These are phyloP conservation scores for Thamnophis sirtalis DNA, from an alignment of 2,113 vertebrate species.

Conservation along the genomic window DNA sequence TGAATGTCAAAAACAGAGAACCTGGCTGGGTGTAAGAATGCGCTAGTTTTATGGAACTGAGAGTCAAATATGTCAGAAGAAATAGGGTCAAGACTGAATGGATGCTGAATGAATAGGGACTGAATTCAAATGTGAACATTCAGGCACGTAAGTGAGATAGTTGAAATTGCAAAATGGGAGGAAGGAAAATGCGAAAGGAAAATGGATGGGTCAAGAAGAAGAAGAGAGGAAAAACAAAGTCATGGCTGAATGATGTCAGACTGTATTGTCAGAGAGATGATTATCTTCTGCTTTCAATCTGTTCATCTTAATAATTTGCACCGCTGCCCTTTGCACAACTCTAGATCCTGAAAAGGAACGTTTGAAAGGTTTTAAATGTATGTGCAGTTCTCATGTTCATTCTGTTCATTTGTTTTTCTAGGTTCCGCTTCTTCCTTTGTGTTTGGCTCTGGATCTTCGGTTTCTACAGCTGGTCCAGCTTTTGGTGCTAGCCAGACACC, in stretches of 20 bases:
- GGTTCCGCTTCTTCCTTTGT: constrained; percentile 71
- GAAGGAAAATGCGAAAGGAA: neutral
- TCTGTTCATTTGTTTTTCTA: constrained; percentile 24
- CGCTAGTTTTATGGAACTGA: neutral
- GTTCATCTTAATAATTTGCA: neutral
- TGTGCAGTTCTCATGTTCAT: neutral
- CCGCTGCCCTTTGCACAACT: neutral
- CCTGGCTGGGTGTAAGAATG: neutral
- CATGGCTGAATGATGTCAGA: neutral
- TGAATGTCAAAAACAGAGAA: neutral
- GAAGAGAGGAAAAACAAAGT: neutral
- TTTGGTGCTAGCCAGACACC: constrained; percentile 80
- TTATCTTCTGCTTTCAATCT: neutral
- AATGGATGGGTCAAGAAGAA: neutral
- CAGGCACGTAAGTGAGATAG: neutral
- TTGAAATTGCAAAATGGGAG: neutral
- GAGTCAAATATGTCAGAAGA: neutral
- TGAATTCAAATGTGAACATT: neutral
- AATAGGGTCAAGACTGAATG: neutral
- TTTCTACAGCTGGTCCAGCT: constrained; percentile 60
- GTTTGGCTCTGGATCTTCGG: constrained; percentile 73
- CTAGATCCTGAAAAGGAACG: neutral
- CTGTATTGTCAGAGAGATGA: neutral
- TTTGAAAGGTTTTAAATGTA: neutral
- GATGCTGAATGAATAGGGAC: neutral